phyloP scores from a whole-genome alignment of 2,113 vertebrate genomes.

The Apaloderma vittatum region DNA sequence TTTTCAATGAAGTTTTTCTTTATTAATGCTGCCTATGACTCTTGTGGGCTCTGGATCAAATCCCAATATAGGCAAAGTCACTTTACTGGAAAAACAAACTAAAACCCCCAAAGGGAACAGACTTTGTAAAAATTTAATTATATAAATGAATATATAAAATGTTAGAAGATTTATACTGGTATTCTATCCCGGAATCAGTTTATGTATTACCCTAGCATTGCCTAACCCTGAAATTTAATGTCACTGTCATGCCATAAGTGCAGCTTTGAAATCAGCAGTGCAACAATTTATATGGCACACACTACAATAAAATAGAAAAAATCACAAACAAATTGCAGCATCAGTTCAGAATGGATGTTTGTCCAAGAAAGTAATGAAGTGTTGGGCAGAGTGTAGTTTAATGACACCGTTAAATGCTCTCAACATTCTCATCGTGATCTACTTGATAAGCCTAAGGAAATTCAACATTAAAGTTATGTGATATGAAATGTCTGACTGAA shows the following conservation, averaged over 20 bases:
- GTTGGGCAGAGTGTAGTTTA: slow-evolving; percentile 7
- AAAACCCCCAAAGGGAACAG: background rate
- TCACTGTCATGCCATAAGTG: background rate
- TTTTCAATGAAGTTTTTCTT: slow-evolving; percentile 42
- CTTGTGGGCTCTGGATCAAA: background rate
- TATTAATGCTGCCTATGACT: slow-evolving; percentile 12
- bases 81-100: slow-evolving; percentile 8
- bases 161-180: background rate
- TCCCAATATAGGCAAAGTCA: slow-evolving; percentile 13
- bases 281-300: background rate
- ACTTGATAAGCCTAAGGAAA: background rate
- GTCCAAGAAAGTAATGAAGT: background rate
- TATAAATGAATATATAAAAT: background rate
- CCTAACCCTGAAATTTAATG: slow-evolving; percentile 1
- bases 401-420: background rate
- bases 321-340: background rate
- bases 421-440: background rate
- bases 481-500: slow-evolving; percentile 11
- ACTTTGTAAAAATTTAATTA: slow-evolving; percentile 17
- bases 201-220: background rate
- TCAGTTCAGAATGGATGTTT: background rate
- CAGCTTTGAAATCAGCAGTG: background rate
- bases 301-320: slow-evolving; percentile 29
- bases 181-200: background rate
- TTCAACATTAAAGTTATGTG: background rate